phyloP scores from a whole-genome alignment of 2,888 invertebrate species.

The Adelphocoris suturalis region DNA sequence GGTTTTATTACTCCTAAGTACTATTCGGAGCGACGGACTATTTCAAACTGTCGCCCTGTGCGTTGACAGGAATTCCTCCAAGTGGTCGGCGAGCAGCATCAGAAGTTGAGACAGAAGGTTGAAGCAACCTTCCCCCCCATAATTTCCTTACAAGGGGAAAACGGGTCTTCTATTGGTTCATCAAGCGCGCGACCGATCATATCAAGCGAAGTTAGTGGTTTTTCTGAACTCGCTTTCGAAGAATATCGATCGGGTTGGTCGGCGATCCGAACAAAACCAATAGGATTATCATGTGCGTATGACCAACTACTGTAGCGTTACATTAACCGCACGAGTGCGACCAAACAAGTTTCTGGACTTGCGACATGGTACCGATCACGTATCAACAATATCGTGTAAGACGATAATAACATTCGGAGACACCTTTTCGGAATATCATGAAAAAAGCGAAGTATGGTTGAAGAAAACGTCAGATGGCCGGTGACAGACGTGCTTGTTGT shows the following conservation, averaged over 20 bases:
- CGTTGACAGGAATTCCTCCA: slow-evolving; percentile 21
- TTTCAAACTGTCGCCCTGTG: background rate
- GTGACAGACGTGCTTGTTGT: background rate
- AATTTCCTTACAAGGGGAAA: slow-evolving; percentile 26
- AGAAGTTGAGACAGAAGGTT: slow-evolving; percentile 26
- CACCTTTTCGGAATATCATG: background rate
- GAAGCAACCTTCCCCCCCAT: background rate
- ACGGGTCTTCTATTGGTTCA: slow-evolving; percentile 32
- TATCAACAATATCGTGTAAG: background rate
- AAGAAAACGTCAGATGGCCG: background rate
- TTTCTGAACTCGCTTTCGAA: slow-evolving; percentile 2
- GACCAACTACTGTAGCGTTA: background rate
- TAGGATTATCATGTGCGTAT: slow-evolving; percentile 1
- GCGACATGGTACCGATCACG: background rate
- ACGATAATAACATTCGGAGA: background rate
- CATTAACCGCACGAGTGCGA: slow-evolving; percentile 18
- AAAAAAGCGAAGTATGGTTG: background rate
- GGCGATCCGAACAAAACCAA: slow-evolving; percentile 7
- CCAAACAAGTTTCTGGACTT: background rate
- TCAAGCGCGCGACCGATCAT: slow-evolving; percentile 6
- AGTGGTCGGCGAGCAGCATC: background rate
- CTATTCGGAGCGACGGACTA: background rate
- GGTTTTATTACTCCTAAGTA: slow-evolving; percentile 22
- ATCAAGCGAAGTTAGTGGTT: slow-evolving; percentile 15
- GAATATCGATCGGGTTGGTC: slow-evolving; percentile 22